A percentile compares a stretch with the other conserved stretches of the same genome.
These are phyloP conservation scores for Sebastes oblongus DNA, from an alignment of 2,797 vertebrate genomes.

Conservation along the genomic window DNA sequence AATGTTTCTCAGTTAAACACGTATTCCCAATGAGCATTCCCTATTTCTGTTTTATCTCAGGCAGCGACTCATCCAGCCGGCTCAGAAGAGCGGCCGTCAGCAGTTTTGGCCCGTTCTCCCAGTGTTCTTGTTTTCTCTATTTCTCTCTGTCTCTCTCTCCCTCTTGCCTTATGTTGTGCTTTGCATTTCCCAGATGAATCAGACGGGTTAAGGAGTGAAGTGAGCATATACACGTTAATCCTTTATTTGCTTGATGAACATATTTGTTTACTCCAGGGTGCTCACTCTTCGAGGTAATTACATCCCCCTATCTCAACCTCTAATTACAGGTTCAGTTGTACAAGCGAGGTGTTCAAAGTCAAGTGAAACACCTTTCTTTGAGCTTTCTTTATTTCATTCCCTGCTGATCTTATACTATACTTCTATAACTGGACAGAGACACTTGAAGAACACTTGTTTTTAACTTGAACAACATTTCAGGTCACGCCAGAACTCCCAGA, in stretches of 20 bases:
- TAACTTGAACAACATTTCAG: neutral
- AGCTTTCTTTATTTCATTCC: neutral
- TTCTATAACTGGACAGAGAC: neutral
- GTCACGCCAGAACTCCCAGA: neutral
- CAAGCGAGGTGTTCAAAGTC: constrained; percentile 76
- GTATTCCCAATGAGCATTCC: constrained; percentile 67
- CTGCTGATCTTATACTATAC: neutral
- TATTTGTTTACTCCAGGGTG: constrained; percentile 80
- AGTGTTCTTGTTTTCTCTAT: constrained; percentile 57
- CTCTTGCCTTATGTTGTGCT: constrained; percentile 59
- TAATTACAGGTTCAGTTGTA: constrained; percentile 77
- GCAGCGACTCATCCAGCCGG: constrained; percentile 58
- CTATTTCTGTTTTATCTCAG: constrained; percentile 75
- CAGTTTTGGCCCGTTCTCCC: constrained; percentile 65
- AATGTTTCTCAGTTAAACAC: constrained; percentile 58
- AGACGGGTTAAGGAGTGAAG: constrained; percentile 76
- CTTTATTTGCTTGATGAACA: constrained; percentile 83
- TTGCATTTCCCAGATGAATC: constrained; percentile 73
- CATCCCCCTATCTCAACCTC: constrained; percentile 69
- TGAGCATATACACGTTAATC: constrained; percentile 79
- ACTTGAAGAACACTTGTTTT: neutral
- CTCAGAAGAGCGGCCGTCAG: constrained; percentile 69
- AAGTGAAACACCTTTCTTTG: constrained; percentile 53
- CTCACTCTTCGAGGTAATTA: constrained; percentile 77
- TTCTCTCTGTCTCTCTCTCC: constrained; percentile 56